Conservation (phyloP, 2,797 vertebrate species). For the Pangasius mekongensis region DNA sequence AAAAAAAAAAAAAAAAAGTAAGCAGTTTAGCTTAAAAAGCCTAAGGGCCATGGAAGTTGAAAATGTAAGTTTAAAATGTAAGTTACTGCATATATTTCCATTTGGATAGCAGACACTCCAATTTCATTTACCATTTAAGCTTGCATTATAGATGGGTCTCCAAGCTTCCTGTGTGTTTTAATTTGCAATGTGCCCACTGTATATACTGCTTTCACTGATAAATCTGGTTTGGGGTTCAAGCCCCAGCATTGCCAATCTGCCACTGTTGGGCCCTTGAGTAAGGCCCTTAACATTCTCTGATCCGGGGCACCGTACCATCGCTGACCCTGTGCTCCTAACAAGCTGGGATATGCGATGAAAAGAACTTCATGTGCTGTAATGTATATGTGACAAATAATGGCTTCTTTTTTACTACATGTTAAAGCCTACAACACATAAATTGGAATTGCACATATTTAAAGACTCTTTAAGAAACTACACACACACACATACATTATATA, state of each 20-base stretch:
- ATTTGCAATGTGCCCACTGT: background rate
- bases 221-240: too few species aligned
- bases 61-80: background rate
- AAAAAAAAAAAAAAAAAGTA: background rate
- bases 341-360: background rate
- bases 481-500: too few species aligned
- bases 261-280: too few species aligned
- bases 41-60: background rate
- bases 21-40: background rate
- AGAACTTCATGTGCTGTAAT: background rate
- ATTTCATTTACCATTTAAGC: background rate
- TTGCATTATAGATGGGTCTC: background rate
- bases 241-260: too few species aligned
- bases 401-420: background rate
- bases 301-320: background rate
- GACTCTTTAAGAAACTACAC: background rate
- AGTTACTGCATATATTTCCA: background rate
- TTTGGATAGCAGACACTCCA: background rate
- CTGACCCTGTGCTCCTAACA: background rate
- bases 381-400: background rate
- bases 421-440: background rate
- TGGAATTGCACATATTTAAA: background rate
- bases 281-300: too few species aligned
- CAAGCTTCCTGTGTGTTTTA: background rate
- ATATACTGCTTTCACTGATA: background rate